These are phyloP conservation scores for Yponomeuta cagnagella DNA, from an alignment of 2,888 invertebrate genomes.

Conservation along the genomic window DNA sequence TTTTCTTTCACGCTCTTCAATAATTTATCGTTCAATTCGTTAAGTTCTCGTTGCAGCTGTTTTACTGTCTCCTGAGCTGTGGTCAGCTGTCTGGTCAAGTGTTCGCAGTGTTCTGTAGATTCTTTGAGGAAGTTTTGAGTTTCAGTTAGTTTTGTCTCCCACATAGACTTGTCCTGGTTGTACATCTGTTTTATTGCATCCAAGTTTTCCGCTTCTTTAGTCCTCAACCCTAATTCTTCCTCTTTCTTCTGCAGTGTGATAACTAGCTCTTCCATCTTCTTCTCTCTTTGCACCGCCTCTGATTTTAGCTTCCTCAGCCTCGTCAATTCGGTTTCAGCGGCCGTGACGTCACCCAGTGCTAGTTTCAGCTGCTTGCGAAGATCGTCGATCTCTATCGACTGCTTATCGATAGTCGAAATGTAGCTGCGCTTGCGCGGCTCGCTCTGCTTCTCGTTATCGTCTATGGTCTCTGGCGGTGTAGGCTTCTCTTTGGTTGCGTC, in stretches of 20 bases:
- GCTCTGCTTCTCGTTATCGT: conserved; percentile 65
- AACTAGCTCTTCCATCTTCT: conserved; percentile 86
- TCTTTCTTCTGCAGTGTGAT: conserved; percentile 85
- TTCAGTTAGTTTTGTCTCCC: conserved; percentile 80
- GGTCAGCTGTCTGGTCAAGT: conserved; percentile 79
- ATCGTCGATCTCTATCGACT: conserved; percentile 80
- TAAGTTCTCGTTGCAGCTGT: conserved; percentile 80
- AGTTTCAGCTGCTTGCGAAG: conserved; percentile 81
- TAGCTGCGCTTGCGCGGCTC: conserved; percentile 72
- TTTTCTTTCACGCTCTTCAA: conserved; percentile 85
- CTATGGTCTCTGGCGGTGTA: conserved; percentile 46
- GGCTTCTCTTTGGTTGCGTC: conserved; percentile 71
- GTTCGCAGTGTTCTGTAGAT: conserved; percentile 79
- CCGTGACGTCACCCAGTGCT: conserved; percentile 77
- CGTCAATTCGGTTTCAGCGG: conserved; percentile 83
- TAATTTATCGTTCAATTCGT: conserved; percentile 79
- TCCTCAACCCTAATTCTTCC: conserved; percentile 81
- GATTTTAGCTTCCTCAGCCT: conserved; percentile 81
- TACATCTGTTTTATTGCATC: conserved; percentile 77
- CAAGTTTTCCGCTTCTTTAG: conserved; percentile 81
- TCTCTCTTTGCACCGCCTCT: conserved; percentile 82
- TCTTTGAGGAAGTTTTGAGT: conserved; percentile 81
- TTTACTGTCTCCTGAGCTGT: conserved; percentile 80
- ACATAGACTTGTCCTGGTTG: conserved; percentile 79
- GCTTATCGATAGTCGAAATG: conserved; percentile 77